Conservation (phyloP, 2,113 vertebrate genomes). For the Micromys minutus region DNA sequence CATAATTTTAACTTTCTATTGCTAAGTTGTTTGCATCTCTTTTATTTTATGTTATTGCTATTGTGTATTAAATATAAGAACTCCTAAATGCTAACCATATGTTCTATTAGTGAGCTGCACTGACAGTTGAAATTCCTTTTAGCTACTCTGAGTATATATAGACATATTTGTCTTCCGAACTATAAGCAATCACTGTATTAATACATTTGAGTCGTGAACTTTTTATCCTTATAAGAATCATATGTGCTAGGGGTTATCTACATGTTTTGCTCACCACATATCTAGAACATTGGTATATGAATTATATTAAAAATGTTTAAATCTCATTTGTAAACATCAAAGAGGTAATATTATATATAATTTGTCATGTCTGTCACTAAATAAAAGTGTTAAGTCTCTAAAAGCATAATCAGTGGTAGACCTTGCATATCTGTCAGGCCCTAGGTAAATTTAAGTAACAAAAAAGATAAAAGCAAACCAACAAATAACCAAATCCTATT, state of each 20-base stretch:
- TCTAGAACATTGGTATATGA: neutral
- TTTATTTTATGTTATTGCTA: neutral
- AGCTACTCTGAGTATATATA: neutral
- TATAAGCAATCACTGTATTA: neutral
- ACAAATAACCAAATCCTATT: neutral
- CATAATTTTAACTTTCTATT: neutral
- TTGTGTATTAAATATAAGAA: neutral
- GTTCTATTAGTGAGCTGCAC: neutral
- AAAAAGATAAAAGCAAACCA: neutral
- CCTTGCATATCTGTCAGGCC: neutral
- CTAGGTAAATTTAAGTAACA: neutral
- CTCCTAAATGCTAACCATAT: neutral
- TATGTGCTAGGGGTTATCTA: neutral
- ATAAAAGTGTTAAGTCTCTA: neutral
- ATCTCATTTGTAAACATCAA: neutral
- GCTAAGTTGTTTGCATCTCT: neutral
- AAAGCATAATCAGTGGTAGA: neutral
- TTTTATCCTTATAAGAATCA: neutral
- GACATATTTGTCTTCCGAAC: neutral
- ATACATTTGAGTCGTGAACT: neutral
- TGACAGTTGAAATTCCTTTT: neutral
- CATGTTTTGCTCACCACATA: neutral
- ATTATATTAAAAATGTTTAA: neutral
- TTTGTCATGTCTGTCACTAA: neutral
- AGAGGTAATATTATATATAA: neutral